Evolutionary conservation across 2,888 invertebrate genomes (phyloP), one percentile per base, ranked within the genome.

Genomic region (Malacosoma neustria): DNA sequence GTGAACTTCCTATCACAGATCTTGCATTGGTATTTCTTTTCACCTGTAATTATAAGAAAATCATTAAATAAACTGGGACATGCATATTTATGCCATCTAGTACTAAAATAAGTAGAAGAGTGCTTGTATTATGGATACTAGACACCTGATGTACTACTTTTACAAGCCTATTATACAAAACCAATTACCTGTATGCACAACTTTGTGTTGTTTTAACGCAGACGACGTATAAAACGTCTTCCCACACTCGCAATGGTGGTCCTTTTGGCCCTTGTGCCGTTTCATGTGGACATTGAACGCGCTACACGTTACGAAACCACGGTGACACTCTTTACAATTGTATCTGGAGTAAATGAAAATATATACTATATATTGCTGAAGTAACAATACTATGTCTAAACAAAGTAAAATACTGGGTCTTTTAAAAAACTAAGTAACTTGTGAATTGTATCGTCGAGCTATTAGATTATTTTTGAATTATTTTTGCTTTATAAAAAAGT

Each of bases 201-300:
- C 75, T 36, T 58, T 66, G 42, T 85, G 85, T 47, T 82, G 84
- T 52, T 85, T 85, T 1, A 85, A 42, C 0, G 79, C 75, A 0
- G 85, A 84, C 0, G 81, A 77, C 0, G 85, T 85, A 61, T 80
- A 85, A 56, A 85, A 85, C 0, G 74, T 74, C 39, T 85, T 85
- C 3, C 85, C 85, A 30, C 85, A 85, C 29, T 85, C 86, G 43
- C 85, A 85, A 29, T 54, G 65, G 45, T 85, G 75, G 57, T 85
- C 85, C 0, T 75, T 49, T 41, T 84, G 86, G 0, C 85, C 85
- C 46, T 76, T 76, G 45, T 85, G 85, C 0, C 85, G 53, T 38
- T 85, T 85, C 0, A 82, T 5, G 41, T 85, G 85, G 0, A 85
- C 72, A 33, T 74, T 81, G 52, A 67, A 85, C 0, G 85, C 66